Conservation (phyloP, 2,888 invertebrate species). For the Drosophila aldrichi region DNA sequence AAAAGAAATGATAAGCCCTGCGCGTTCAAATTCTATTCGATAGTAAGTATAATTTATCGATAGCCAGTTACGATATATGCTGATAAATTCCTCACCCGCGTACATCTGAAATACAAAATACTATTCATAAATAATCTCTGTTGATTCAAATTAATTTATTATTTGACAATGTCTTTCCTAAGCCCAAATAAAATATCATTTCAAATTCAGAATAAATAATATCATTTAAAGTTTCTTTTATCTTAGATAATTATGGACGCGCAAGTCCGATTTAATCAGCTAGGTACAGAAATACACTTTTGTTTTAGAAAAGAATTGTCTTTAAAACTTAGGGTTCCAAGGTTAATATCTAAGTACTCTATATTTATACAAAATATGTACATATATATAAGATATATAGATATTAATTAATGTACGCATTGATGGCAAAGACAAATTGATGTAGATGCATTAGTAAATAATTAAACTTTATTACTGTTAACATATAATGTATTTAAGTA, state of each 20-base stretch:
- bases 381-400: neutral
- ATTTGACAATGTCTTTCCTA: neutral
- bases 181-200: neutral
- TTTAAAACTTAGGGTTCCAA: conserved; percentile 2
- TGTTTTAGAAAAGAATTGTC: neutral
- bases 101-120: neutral
- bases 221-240: neutral
- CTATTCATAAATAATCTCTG: neutral
- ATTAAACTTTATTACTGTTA: conserved; percentile 3
- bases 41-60: conserved; percentile 9
- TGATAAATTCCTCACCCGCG: neutral
- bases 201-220: neutral
- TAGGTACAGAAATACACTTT: conserved; percentile 11
- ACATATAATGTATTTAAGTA: conserved; percentile 26
- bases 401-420: neutral
- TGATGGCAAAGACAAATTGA: neutral
- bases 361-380: conserved; percentile 9
- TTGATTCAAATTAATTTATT: neutral
- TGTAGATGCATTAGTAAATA: neutral
- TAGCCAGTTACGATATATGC: neutral
- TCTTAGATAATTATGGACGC: neutral
- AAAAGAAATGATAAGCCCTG: neutral
- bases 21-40: conserved; percentile 2
- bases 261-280: conserved; percentile 9
- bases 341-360: neutral